Evolutionary conservation across 53 echinoderm and acorn worm species (phyloP).

Genomic region (Echinometra lucunter): DNA sequence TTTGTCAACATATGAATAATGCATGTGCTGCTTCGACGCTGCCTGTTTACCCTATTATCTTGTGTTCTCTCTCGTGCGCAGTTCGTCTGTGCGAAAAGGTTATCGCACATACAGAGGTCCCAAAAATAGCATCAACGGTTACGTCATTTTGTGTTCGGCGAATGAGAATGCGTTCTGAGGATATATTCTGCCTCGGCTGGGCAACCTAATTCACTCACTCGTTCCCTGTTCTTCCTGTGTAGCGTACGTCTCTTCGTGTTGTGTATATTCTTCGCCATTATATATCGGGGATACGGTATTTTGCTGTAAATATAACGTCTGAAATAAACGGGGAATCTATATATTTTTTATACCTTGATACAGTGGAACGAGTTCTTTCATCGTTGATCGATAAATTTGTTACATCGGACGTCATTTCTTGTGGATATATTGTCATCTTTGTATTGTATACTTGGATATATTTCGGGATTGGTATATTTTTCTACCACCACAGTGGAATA

Average conservation of each 20-base stretch:
- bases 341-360: constrained; percentile 35
- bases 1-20: constrained; percentile 58
- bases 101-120: constrained; percentile 41
- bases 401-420: neutral
- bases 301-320: constrained; percentile 47
- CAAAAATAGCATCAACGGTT: constrained; percentile 62
- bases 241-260: neutral
- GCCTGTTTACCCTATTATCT: constrained; percentile 3
- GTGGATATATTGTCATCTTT: constrained; percentile 29
- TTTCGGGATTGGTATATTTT: constrained; percentile 33
- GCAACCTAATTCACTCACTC: constrained; percentile 32
- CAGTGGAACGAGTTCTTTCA: constrained; percentile 32
- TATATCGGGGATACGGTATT: constrained; percentile 39
- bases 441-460: constrained; percentile 31
- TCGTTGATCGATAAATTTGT: constrained; percentile 40
- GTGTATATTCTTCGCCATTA: constrained; percentile 36
- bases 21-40: neutral
- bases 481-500: constrained; percentile 46
- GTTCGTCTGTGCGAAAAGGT: constrained; percentile 9
- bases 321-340: constrained; percentile 46
- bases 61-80: constrained; percentile 62
- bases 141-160: constrained; percentile 59
- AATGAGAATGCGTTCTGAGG: constrained; percentile 46
- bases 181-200: constrained; percentile 60
- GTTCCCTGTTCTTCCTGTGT: constrained; percentile 45